Evolutionary conservation across 2,888 invertebrate species (phyloP).

Genomic region (Dolichomitus sp.): DNA sequence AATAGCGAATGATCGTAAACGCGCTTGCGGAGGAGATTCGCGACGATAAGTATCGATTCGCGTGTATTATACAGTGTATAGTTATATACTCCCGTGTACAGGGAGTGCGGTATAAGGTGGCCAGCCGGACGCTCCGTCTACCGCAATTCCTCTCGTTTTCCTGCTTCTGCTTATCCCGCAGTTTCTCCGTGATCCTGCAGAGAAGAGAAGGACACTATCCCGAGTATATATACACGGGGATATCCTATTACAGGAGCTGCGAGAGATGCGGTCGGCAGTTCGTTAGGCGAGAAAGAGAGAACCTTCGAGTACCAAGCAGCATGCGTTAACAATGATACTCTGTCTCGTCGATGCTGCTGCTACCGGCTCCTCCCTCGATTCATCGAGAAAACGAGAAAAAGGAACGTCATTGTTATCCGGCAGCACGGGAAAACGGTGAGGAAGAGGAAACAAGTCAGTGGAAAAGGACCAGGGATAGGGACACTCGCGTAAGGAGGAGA

Average conservation of each 20-base stretch:
- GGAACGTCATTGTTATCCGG: constrained; percentile 69
- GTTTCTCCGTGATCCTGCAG: neutral
- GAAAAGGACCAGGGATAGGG: constrained; percentile 34
- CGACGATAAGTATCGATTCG: constrained; percentile 70
- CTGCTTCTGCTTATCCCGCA: constrained; percentile 15
- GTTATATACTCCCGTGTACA: constrained; percentile 5
- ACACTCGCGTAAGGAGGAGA: constrained; percentile 31
- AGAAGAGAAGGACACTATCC: neutral
- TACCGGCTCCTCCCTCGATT: constrained; percentile 21
- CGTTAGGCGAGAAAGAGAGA: constrained; percentile 67
- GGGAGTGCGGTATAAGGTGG: constrained; percentile 39
- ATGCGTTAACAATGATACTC: constrained; percentile 66
- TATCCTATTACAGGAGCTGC: constrained; percentile 69
- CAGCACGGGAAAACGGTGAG: constrained; percentile 72
- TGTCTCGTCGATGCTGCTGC: constrained; percentile 57
- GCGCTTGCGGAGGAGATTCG: constrained; percentile 59
- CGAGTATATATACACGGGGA: constrained; percentile 47
- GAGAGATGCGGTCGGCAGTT: constrained; percentile 59
- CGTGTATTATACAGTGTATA: constrained; percentile 54
- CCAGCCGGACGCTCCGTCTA: neutral
- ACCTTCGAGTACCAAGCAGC: constrained; percentile 16
- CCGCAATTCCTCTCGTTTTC: constrained; percentile 8
- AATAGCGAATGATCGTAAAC: constrained; percentile 80
- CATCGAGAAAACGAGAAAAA: constrained; percentile 67
- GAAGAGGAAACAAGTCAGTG: constrained; percentile 47